A percentile compares a stretch with the other conserved stretches of the same genome.
These are phyloP conservation scores for Epizoanthus illoricatus DNA, from an alignment of 92 coral and sea anemone species.

Conservation along the genomic window DNA sequence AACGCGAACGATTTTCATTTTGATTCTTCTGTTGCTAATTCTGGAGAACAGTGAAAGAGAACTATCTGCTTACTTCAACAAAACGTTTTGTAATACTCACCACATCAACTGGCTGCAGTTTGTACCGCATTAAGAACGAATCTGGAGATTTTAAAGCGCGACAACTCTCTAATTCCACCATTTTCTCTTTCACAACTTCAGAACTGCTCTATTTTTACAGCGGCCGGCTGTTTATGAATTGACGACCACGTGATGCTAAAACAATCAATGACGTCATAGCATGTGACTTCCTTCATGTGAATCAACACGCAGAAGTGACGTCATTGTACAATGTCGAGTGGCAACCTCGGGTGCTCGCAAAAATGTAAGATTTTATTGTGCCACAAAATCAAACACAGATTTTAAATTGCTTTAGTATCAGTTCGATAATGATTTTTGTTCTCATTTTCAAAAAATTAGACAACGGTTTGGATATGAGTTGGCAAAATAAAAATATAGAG, in stretches of 20 bases:
- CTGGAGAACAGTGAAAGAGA: conserved; percentile 14
- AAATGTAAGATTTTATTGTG: too few species aligned
- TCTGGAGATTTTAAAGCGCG: conserved; percentile 43
- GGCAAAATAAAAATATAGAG: too few species aligned
- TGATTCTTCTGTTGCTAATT: background rate
- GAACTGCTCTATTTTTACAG: background rate
- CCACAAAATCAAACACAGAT: too few species aligned
- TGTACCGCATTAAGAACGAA: conserved; percentile 60
- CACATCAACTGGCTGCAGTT: conserved; percentile 78
- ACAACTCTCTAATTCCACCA: conserved; percentile 23
- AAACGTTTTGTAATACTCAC: conserved; percentile 45
- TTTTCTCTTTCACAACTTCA: background rate
- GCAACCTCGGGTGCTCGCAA: too few species aligned
- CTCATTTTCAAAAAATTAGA: too few species aligned
- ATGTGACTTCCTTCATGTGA: conserved; percentile 1
- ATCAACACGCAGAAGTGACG: background rate
- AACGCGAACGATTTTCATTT: too few species aligned
- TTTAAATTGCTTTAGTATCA: too few species aligned
- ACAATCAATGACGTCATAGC: conserved; percentile 15
- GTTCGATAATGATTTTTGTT: too few species aligned
- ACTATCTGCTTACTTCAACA: background rate
- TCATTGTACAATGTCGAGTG: background rate
- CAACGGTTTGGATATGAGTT: too few species aligned
- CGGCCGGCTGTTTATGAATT: background rate
- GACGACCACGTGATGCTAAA: conserved; percentile 11